Percentiles rank a stretch among this genome's conserved stretches.
Evolutionary conservation across 2,888 invertebrate species (phyloP).

Genomic region (Pandemis corylana): DNA sequence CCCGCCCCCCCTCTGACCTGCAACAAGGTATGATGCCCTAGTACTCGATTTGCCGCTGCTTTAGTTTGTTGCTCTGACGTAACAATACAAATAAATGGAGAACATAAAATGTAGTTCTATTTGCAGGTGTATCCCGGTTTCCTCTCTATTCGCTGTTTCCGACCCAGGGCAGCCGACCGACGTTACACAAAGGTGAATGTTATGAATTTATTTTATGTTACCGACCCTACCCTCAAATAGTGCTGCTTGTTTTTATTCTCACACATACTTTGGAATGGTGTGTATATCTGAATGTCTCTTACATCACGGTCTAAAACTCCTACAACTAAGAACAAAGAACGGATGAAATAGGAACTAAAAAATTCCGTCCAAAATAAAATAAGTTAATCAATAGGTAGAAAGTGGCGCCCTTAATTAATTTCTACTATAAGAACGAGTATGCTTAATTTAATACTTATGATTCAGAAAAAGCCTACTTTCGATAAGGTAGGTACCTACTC

Average conservation of each 20-base stretch:
- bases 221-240: background rate
- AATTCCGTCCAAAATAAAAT: no score
- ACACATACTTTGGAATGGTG: no score
- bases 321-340: no score
- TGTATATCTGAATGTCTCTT: no score
- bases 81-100: constrained; percentile 28
- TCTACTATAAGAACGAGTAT: no score
- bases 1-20: constrained; percentile 83
- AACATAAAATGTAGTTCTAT: constrained; percentile 46
- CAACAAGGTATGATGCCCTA: constrained; percentile 77
- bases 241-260: background rate
- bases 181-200: constrained; percentile 83
- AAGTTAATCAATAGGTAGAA: no score
- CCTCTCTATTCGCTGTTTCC: constrained; percentile 90
- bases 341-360: no score
- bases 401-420: no score
- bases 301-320: no score
- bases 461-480: no score
- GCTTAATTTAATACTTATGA: no score
- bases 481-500: no score
- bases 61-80: constrained; percentile 19
- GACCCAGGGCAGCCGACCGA: constrained; percentile 71
- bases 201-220: background rate
- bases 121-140: constrained; percentile 88
- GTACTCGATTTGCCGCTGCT: constrained; percentile 49